Evolutionary conservation across 2,888 invertebrate genomes (phyloP), one percentile per base, ranked within the genome.

Genomic region (Harpalus rufipes): DNA sequence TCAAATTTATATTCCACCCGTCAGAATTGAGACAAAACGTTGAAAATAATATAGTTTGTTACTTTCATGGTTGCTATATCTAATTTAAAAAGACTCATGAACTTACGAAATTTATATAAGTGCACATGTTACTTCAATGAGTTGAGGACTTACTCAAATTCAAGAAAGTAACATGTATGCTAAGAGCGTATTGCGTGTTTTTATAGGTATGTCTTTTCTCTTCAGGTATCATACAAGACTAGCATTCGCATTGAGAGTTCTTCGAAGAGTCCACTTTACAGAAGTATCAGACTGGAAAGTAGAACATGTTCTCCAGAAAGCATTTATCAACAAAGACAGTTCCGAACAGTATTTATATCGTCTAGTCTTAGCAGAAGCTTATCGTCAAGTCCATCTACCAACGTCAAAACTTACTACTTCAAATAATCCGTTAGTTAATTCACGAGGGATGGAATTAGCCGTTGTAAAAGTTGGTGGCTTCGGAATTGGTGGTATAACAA

Each of bases 401-500:
- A 76, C 74, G 21, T 68, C 83, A 65, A 81, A 81, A 25, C 84
- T 81, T 61, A 59, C 84, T 18, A 65, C 83, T 7, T 86, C 41
- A 80, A 86, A 87, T 25, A 86, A 88, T 86, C 88, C 87, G 74
- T 90, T 94, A 86, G 91, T 93, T 18, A 95, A 95, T 88, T 93
- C 93, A 2, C 90, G 95, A 68, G 95, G 95, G 63, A 95, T 95
- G 93, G 94, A 94, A 88, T 90, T 94, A 87, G 94, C 94, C 0
- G 90, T 95, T 25, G 92, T 95, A 14, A 94, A 94, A 90, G 93
- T 95, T 58, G 95, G 95, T 0, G 95, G 95, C 0, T 95, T 95
- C 89, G 93, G 94, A 63, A 92, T 93, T 65, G 92, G 92, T 86
- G 94, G 95, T 5, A 92, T 95, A 85, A 90, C 94, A 21, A 95